These are phyloP conservation scores for Uromys caudimaculatus DNA, from an alignment of 2,797 vertebrate species.

Conservation along the genomic window DNA sequence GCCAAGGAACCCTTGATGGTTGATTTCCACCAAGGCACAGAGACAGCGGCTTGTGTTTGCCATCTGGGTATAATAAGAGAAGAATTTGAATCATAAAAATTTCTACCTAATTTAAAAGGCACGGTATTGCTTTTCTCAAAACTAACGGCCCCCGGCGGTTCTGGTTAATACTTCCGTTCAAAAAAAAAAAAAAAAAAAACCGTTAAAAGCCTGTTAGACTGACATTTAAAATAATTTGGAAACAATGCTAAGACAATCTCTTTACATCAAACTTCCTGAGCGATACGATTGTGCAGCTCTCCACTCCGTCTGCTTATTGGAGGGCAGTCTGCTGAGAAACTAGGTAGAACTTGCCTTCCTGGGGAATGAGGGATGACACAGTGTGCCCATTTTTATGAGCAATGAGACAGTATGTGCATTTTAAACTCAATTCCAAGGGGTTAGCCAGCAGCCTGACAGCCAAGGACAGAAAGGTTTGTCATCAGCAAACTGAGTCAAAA, in stretches of 20 bases:
- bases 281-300: slow-evolving; percentile 74
- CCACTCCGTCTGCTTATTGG: slow-evolving; percentile 1
- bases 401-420: neutral
- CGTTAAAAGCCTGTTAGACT: slow-evolving; percentile 87
- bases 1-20: slow-evolving; percentile 29
- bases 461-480: neutral
- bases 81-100: slow-evolving; percentile 88
- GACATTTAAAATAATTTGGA: slow-evolving; percentile 87
- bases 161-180: slow-evolving; percentile 88
- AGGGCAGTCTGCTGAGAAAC: neutral
- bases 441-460: neutral
- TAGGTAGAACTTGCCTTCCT: neutral
- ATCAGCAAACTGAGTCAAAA: slow-evolving; percentile 12
- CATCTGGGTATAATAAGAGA: slow-evolving; percentile 89
- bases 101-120: slow-evolving; percentile 87
- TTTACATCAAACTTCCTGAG: slow-evolving; percentile 81
- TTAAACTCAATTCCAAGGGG: neutral
- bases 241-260: slow-evolving; percentile 86
- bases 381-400: neutral
- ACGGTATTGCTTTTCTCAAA: slow-evolving; percentile 87
- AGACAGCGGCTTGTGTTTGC: slow-evolving; percentile 82
- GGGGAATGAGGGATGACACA: neutral
- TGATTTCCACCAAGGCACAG: slow-evolving; percentile 75
- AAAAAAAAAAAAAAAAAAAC: slow-evolving; percentile 85
- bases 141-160: slow-evolving; percentile 87